These are phyloP conservation scores for Mylabris sibirica DNA, from an alignment of 2,888 invertebrate species.

Conservation along the genomic window DNA sequence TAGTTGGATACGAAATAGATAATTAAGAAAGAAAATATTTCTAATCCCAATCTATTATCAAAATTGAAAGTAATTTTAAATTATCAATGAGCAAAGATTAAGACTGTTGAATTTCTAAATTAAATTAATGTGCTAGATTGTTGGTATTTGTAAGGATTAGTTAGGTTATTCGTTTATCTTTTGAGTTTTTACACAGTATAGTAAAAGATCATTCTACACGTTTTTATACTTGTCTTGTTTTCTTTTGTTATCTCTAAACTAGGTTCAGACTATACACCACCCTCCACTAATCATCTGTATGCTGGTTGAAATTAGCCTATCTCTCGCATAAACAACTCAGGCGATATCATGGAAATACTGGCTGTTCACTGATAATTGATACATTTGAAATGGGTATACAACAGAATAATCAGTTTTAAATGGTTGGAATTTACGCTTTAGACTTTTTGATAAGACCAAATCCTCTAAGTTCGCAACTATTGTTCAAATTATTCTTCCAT, in stretches of 20 bases:
- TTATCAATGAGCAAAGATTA: not conserved
- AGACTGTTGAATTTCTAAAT: conserved; percentile 3
- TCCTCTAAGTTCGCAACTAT: not conserved
- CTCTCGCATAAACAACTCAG: conserved; percentile 58
- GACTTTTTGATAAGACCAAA: not conserved
- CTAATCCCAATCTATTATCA: too few species aligned
- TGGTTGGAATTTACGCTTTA: conserved; percentile 24
- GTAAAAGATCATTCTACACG: conserved; percentile 4
- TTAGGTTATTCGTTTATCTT: not conserved
- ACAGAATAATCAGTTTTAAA: conserved; percentile 37
- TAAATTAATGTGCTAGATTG: not conserved
- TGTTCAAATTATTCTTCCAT: not conserved
- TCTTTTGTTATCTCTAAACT: conserved; percentile 17
- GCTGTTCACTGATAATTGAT: conserved; percentile 56
- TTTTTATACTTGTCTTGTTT: conserved; percentile 5
- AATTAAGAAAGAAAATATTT: too few species aligned
- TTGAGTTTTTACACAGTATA: conserved; percentile 1
- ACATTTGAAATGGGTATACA: conserved; percentile 52
- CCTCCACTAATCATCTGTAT: conserved; percentile 52
- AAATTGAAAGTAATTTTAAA: too few species aligned
- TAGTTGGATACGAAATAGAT: too few species aligned
- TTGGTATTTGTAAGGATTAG: not conserved
- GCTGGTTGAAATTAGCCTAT: conserved; percentile 56
- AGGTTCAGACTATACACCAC: conserved; percentile 21
- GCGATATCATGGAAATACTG: conserved; percentile 51